Evolutionary conservation across 2,797 vertebrate species (phyloP), one percentile per base, ranked within the genome.

Genomic region (Aselliscus stoliczkanus): DNA sequence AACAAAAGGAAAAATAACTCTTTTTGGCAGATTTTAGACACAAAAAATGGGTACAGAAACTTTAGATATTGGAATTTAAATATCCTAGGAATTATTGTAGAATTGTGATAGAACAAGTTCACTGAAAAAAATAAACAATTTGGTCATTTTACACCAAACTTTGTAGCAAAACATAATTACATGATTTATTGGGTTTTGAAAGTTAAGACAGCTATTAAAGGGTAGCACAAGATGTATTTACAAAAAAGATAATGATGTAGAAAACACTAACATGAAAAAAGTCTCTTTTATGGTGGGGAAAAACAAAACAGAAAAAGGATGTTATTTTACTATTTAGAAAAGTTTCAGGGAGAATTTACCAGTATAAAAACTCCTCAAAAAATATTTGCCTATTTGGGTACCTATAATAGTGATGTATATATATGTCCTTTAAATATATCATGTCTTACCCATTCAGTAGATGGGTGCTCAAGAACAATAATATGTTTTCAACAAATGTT

Each of bases 121-220:
- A 67, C 54, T 82, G 29, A 52, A 92, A 89, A 89, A 93, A 85
- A 50, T 54, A 29, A 94, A 39, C 11, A 87, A 80, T 42, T 79
- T 4, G 81, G 42, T 20, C 69, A 82, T 69, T 87, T 91, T 9
- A 82, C 3, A 81, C 23, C 67, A 86, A 12, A 90, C 87, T 67
- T 50, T 42, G 11, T 47, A 77, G 58, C 42, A 93, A 69, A 90
- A 69, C 21, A 76, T 69, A 88, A 67, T 67, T 82, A 60, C n/a
- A 83, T 72, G 31, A 67, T 65, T 47, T 39, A 0, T 34, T 90
- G 56, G 47, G 9, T 54, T 94, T 72, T 82, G 20, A 73, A 29
- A 94, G 42, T 52, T 88, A 91, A 79, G 42, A 69, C 39, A 90
- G 11, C 23, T 64, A 83, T 56, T 79, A 90, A 97, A 80, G 64